A percentile compares a stretch with the other conserved stretches of the same genome.
Conservation (phyloP, 2,888 invertebrate species). For the Ptychoptera contaminata region DNA sequence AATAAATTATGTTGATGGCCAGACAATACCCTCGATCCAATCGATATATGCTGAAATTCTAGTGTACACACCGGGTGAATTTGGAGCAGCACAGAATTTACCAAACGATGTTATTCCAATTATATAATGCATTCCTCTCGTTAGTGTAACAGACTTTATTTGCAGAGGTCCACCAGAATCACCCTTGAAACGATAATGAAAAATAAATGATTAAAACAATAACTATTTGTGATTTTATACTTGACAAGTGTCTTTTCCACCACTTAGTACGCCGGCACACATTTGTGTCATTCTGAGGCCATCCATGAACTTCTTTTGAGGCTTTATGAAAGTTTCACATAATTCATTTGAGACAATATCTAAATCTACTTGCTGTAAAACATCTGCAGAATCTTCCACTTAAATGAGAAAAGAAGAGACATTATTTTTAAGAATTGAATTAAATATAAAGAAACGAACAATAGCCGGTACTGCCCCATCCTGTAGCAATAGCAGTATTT, state of each 20-base stretch:
- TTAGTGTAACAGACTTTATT: too few relatives aligned
- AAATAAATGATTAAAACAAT: not conserved
- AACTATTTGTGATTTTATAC: not conserved
- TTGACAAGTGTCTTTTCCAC: constrained; percentile 3
- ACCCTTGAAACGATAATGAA: not conserved
- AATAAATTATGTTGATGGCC: not conserved
- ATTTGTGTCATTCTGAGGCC: not conserved
- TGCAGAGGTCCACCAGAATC: too few relatives aligned
- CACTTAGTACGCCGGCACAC: not conserved
- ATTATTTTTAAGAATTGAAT: too few relatives aligned
- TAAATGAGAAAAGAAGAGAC: too few relatives aligned
- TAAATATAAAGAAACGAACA: too few relatives aligned
- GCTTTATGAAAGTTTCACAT: too few relatives aligned
- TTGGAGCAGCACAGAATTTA: constrained; percentile 25
- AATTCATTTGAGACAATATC: too few relatives aligned
- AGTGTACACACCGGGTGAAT: constrained; percentile 27
- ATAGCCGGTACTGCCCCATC: too few relatives aligned
- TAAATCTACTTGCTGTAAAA: too few relatives aligned
- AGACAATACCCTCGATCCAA: constrained; percentile 28
- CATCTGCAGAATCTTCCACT: too few relatives aligned
- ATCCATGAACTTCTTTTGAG: too few relatives aligned
- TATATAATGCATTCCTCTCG: not conserved
- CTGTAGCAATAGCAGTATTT: too few relatives aligned
- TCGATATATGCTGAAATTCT: constrained; percentile 23
- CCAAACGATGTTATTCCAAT: constrained; percentile 26